Base-by-base conservation (phyloP, 2,888 invertebrate species). In the Rhamphomyia laevipes region DNA sequence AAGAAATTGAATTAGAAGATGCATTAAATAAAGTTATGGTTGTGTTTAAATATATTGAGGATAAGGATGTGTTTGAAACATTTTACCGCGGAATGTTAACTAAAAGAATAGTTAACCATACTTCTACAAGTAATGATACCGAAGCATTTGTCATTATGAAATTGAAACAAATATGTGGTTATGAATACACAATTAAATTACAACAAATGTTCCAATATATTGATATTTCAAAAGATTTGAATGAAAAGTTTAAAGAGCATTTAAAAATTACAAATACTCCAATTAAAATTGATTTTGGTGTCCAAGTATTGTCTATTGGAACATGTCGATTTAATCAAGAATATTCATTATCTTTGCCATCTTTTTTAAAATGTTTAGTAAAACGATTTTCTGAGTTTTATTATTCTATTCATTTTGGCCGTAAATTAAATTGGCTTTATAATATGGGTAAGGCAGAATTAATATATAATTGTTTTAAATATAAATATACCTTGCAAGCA, bases 131-230 rank as follows among this genome's bases (percentile, higher is more conserved):
- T 61, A 99, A 99, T 65, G 99, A 99, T 71, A 96, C 96, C 6
- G 99, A 99, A 71, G 94, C 96, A 53, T 93, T 92, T 57, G 99
- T 99, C 97, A 99, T 99, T 77, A 95, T 95, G 59, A 99, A 99
- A 77, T 74, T 99, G 60, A 99, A 99, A 70, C 91, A 96, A 70
- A 95, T 96, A 43, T 99, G 99, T 74, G 99, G 99, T 12, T 99
- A 96, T 72, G 99, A 99, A 68, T 99, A 99, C 68, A 99, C 99
- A 18, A 93, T 93, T 56, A 99, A 99, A 73, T 76, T 99, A 57
- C 97, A 99, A 70, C 80, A 97, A 61, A 99, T 99, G 99, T 97
- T 99, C 79, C 78, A 93, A 80, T 99, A 99, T 70, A 94, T 97
- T 63, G 96, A 95, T 47, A 87, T 97, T 21, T 96, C 96, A 16